Evolutionary conservation across 1,140 invertebrate species (phyloP), one percentile per base, ranked within the genome.

Genomic region (Drosophila repletoides): DNA sequence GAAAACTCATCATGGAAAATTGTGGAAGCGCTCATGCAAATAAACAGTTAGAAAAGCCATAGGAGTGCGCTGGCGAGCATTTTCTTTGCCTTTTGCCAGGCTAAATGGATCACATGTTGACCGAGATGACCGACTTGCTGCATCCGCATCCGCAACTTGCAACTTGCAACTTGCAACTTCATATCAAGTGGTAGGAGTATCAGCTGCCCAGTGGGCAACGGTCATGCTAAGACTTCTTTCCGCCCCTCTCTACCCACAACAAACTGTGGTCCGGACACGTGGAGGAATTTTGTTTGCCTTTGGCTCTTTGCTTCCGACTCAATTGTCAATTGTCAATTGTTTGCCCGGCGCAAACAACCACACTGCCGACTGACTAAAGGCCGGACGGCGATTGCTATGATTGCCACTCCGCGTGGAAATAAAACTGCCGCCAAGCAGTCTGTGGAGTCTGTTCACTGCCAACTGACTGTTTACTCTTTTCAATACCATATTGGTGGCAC

Each of bases 31-130:
- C 65, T 84, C 79, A 84, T 52, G 77, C 74, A 84, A 79, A 83
- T 79, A 84, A 83, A 83, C 77, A 83, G 79, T 84, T 83, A 70
- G 66, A 59, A 83, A 83, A 67, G 66, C 77, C 75, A 66, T 77
- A 83, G 66, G 46, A 73, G 66, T 73, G 55, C 68, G 22, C 53
- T 49, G 31, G 10, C 48, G 58, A 19, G 14, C 36, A 43, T 26
- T 63, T 53, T 53, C 22, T 41, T 24, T 45, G 17, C 22, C 26
- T n/a, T 56, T 45, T 45, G 22, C 40, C 40, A 17, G 46, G 26
- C 66, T n/a, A 68, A 63, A 41, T 74, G 80, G 65, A 74, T 76
- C 79, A 83, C 65, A 77, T 73, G 73, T 83, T 68, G 79, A 75
- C 58, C 53, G 63, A 72, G 73, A 52, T 65, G 74, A 64, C 71